Conservation (phyloP, 1,140 invertebrate genomes). For the Drosophila tani region DNA sequence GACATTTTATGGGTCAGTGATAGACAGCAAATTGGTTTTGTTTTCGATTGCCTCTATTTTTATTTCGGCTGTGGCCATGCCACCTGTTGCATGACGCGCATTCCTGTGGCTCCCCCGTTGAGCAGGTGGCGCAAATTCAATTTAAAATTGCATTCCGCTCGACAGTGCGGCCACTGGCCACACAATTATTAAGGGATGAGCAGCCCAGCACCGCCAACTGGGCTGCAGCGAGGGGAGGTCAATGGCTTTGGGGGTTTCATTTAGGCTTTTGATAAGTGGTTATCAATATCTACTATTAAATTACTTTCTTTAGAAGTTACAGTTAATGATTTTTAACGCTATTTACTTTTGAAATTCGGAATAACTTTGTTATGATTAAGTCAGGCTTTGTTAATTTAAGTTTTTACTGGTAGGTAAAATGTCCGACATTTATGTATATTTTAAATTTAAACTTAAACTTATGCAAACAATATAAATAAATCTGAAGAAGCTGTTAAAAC, state of each 20-base stretch:
- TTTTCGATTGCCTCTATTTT: constrained; percentile 28
- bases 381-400: too few species aligned
- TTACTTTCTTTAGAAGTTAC: too few species aligned
- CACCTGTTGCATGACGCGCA: constrained; percentile 62
- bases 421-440: too few species aligned
- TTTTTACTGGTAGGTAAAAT: too few species aligned
- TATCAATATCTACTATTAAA: too few species aligned
- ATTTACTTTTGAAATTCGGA: too few species aligned
- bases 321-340: too few species aligned
- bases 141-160: constrained; percentile 67
- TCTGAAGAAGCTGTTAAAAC: too few species aligned
- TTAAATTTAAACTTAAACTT: too few species aligned
- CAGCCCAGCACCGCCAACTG: constrained; percentile 3
- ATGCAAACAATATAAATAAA: too few species aligned
- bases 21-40: constrained; percentile 32
- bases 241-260: neutral
- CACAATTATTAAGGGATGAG: constrained; percentile 10
- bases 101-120: constrained; percentile 1
- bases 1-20: constrained; percentile 56
- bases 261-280: too few species aligned
- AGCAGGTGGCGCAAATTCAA: constrained; percentile 72
- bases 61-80: constrained; percentile 24
- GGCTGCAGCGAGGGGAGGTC: constrained; percentile 30
- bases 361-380: too few species aligned
- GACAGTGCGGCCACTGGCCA: neutral